Evolutionary conservation across 2,797 vertebrate genomes (phyloP), one percentile per base, ranked within the genome.

Genomic region (Sebastes dallii): DNA sequence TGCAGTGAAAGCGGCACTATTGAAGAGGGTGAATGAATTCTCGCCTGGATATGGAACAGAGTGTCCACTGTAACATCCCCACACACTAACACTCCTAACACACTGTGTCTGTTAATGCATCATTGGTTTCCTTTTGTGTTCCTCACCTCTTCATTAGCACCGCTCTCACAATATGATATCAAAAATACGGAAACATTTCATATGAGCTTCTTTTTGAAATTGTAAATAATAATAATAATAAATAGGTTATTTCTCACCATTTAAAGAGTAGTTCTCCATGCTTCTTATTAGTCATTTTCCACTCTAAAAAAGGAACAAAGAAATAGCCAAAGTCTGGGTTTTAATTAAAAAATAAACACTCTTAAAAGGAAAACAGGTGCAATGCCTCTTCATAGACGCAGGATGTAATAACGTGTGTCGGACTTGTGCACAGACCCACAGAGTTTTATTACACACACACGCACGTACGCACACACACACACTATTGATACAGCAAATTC

Each of bases 21-120:
- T 99, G 89, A 97, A 97, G 94, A 98, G 97, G 95, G 96, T 96
- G 62, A 96, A 93, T 81, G 97, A 97, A 79, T 95, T 95, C 62
- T 96, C 95, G 18, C 92, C 96, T 75, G 95, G 94, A 86, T 96
- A 95, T 67, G 77, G 92, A 87, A 84, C 95, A 12, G 96, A 95
- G 46, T 94, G 92, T 77, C 76, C 83, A 32, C 94, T 95, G 81
- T 97, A 85, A 94, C 34, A n/a, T 24, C 50, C 13, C 29, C 14
- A 46, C 29, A 61, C 24, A 54, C 46, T 39, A 66, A 22, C 22
- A 30, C 42, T 59, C 14, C 34, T 4, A 58, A 52, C 54, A 61
- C 58, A 58, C 42, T 13, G 10, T 56, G 10, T 56, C 25, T 30
- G 4, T 50, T 34, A 67, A 68, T 36, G 55, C 22, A n/a, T 55